These are phyloP conservation scores for Himalopsyche tibetana DNA, from an alignment of 2,888 invertebrate genomes.

Conservation along the genomic window DNA sequence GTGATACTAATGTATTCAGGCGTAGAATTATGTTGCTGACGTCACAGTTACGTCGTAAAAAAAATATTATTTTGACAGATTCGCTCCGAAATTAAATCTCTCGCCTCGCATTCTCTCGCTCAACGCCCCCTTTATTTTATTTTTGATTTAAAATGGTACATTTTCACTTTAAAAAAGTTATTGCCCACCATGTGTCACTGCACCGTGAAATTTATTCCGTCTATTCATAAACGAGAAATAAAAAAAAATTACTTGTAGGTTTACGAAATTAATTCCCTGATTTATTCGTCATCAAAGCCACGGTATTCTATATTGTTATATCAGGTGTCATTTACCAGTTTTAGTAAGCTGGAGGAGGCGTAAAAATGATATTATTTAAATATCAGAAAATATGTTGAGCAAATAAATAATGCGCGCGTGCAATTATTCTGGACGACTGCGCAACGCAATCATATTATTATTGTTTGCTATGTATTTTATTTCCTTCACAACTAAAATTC, in stretches of 20 bases:
- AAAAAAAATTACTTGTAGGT: neutral
- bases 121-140: conserved; percentile 26
- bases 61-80: conserved; percentile 16
- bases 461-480: too few relatives aligned
- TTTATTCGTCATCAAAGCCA: neutral
- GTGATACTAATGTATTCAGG: neutral
- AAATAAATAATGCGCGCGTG: too few relatives aligned
- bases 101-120: neutral
- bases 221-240: neutral
- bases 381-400: too few relatives aligned
- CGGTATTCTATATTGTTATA: too few relatives aligned
- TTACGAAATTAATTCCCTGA: conserved; percentile 4
- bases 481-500: too few relatives aligned
- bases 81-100: conserved; percentile 26
- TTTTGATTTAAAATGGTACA: conserved; percentile 12
- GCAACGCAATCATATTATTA: too few relatives aligned
- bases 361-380: too few relatives aligned
- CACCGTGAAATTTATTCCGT: conserved; percentile 5
- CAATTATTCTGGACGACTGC: too few relatives aligned
- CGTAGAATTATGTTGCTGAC: neutral
- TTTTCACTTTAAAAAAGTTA: neutral
- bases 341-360: too few relatives aligned
- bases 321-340: too few relatives aligned
- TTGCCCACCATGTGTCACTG: conserved; percentile 9
- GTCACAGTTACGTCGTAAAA: neutral